A percentile compares a stretch with the other conserved stretches of the same genome.
Evolutionary conservation across 23 tunicate species (phyloP).

Genomic region (Phallusia fumigata): DNA sequence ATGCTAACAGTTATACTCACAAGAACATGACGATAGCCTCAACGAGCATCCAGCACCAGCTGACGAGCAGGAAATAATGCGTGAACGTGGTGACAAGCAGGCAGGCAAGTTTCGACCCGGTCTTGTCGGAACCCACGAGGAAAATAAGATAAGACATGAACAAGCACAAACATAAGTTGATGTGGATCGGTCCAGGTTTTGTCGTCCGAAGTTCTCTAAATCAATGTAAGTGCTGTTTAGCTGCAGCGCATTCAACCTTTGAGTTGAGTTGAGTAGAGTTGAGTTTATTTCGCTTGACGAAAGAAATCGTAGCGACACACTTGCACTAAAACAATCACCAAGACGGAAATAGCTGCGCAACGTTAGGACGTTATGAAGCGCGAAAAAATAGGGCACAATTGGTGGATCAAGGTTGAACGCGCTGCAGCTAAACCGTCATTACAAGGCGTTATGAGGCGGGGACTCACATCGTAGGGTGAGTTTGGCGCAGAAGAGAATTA

Average conservation of each 20-base stretch:
- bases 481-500: no score
- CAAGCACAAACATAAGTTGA: slow-evolving; percentile 9
- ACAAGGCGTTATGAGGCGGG: no score
- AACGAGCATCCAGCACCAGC: slow-evolving; percentile 9
- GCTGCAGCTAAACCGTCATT: no score
- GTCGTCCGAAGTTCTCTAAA: slow-evolving; percentile 1
- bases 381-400: no score
- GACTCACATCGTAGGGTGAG: no score
- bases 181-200: slow-evolving; percentile 12
- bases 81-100: background rate
- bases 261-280: no score
- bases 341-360: no score
- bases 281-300: no score
- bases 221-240: background rate
- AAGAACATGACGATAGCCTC: slow-evolving; percentile 1
- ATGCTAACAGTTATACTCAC: background rate
- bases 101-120: background rate
- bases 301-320: no score
- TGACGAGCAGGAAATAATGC: background rate
- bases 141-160: slow-evolving; percentile 2
- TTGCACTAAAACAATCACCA: no score
- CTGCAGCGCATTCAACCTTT: background rate
- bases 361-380: no score
- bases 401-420: no score
- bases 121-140: background rate